phyloP scores from a whole-genome alignment of 2,888 invertebrate genomes.

The Ophion costatus region DNA sequence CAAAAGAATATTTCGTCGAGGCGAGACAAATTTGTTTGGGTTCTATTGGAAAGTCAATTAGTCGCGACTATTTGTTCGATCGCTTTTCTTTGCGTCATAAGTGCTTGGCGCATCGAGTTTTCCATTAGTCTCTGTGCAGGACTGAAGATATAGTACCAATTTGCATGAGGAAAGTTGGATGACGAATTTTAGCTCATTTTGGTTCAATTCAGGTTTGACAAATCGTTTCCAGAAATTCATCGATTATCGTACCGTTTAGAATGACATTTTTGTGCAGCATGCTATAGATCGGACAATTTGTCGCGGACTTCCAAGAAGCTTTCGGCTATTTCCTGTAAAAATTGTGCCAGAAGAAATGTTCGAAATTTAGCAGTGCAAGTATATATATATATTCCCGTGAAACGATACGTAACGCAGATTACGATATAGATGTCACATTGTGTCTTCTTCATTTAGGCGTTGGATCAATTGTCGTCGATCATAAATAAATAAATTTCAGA shows the following conservation, averaged over 20 bases:
- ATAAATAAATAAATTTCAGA: neutral
- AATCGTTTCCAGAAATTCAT: neutral
- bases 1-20: neutral
- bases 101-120: conserved; percentile 34
- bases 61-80: neutral
- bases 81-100: neutral
- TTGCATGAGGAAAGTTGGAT: conserved; percentile 35
- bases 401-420: too few relatives aligned
- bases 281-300: neutral
- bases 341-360: neutral
- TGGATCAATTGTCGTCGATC: conserved; percentile 11
- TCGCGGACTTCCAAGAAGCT: neutral
- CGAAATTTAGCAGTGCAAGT: neutral
- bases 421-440: too few relatives aligned
- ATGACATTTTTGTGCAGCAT: neutral
- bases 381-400: too few relatives aligned
- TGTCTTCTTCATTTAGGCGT: neutral
- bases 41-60: neutral
- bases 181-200: neutral
- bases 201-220: neutral
- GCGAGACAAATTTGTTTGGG: neutral
- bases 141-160: neutral
- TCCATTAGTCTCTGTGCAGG: conserved; percentile 26
- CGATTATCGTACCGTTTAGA: neutral
- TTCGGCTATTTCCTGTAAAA: neutral